Evolutionary conservation across 2,113 vertebrate species (phyloP).

Genomic region (Hypomesus transpacificus): DNA sequence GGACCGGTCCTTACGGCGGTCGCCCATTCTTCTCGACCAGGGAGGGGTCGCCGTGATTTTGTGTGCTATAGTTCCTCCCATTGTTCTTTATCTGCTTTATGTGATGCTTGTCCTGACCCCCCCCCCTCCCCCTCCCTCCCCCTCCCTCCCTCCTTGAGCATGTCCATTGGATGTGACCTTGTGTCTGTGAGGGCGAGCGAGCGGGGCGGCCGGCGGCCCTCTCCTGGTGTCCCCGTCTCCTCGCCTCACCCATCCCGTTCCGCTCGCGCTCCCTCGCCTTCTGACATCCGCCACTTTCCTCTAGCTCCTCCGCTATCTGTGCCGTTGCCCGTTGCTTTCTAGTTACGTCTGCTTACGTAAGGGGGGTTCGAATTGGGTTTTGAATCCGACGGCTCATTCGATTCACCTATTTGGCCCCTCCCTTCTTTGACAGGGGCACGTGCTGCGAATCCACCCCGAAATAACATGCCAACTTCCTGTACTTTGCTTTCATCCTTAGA

Average conservation of each 20-base stretch:
- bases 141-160: conserved; percentile 31
- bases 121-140: conserved; percentile 7
- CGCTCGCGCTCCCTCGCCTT: conserved; percentile 46
- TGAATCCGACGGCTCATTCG: too few species aligned
- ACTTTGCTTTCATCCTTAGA: too few species aligned
- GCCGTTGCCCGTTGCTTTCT: too few species aligned
- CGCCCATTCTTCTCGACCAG: conserved; percentile 71
- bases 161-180: conserved; percentile 72
- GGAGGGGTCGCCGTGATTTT: conserved; percentile 75
- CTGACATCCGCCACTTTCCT: conserved; percentile 13
- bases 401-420: too few species aligned
- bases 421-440: too few species aligned
- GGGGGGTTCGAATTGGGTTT: too few species aligned
- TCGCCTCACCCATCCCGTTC: conserved; percentile 66
- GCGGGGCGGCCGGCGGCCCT: conserved; percentile 41
- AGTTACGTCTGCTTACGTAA: too few species aligned
- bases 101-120: conserved; percentile 72
- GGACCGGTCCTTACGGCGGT: conserved; percentile 49
- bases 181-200: conserved; percentile 58
- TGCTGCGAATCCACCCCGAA: too few species aligned
- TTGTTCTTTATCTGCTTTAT: conserved; percentile 89
- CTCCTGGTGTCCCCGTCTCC: conserved; percentile 53
- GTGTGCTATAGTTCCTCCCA: conserved; percentile 80
- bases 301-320: too few species aligned
- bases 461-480: too few species aligned